Evolutionary conservation across 2,113 vertebrate genomes (phyloP), one percentile per base, ranked within the genome.

Genomic region (Trichomycterus rosablanca): DNA sequence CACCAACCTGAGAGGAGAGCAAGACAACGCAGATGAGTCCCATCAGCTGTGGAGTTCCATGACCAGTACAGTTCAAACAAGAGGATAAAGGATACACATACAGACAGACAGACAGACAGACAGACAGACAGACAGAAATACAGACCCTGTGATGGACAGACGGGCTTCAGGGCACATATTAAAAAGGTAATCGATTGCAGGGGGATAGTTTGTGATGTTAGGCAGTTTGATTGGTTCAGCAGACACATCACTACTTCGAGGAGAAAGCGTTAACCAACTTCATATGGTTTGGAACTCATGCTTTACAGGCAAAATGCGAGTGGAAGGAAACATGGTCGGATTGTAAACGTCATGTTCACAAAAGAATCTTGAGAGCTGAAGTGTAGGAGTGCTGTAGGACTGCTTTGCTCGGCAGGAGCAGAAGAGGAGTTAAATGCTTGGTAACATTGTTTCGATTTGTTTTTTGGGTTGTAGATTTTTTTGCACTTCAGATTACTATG

Each of bases 1-100:
- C 40, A 59, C 53, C 73, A 70, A 63, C 18, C 66, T 4, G 60
- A 62, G 56, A 66, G 53, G 46, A 68, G 72, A 63, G 60, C 54
- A 6, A 48, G 35, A 56, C 59, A 63, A 66, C 3, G 54, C 66
- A 46, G 68, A 68, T 52, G 67, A 74, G 73, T 59, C n/a, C 46
- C 67, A 59, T 70, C 48, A 49, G 48, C 52, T 61, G 66, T 16
- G 23, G 49, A 30, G 54, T 46, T 67, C 53, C 15, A 54, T 4
- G 24, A 53, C 16, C 54, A 40, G 56, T 28, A 52, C 32, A 28
- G 11, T 42, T 46, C 46, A 42, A 45, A 68, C 35, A 65, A 62
- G 42, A 37, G 30, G 32, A 23, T 55, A 37, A 45, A 30, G 32
- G 14, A 60, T 23, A 34, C 55, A 40, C 34, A 54, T 34, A 42